Base-by-base conservation (phyloP, 2,888 invertebrate species). In the Archaeoteleia sp. region DNA sequence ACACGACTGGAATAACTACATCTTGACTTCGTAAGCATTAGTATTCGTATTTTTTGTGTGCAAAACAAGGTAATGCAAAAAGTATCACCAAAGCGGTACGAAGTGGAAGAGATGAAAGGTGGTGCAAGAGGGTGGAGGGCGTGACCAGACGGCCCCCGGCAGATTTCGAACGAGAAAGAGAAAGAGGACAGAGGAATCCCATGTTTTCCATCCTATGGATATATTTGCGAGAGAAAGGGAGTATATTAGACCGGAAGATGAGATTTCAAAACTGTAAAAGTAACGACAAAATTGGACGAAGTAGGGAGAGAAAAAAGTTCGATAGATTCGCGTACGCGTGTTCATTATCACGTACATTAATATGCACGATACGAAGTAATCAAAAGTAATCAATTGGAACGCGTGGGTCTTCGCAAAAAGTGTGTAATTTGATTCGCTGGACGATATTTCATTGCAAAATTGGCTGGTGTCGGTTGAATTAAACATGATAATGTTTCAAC, bases 21-120 rank as follows among this genome's bases (percentile, higher is more conserved):
- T 61, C 46, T 58, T 46, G 72, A 71, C 69, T n/a, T 75, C 73
- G 77, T 73, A 71, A 76, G 79, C 80, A 83, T 83, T 83, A 83
- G 79, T 80, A 76, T 78, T 74, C 76, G 76, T 81, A 79, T 83
- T 42, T 45, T 48, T 57, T 57, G 60, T 35, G 9, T 20, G 43
- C 14, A 78, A 81, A 83, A 83, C 81, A 80, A 83, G 81, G 81
- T 83, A 84, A 83, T 80, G 82, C 78, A 81, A 82, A 82, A 81
- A 62, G 77, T 74, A 71, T 73, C 77, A 72, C 72, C 75, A 76
- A 75, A 69, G 70, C 77, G 72, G 69, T 35, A 49, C 66, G 66
- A 63, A 68, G 65, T 70, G 57, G 60, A 60, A 13, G 51, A 63
- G 68, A 72, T 73, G 76, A 76, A 66, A 76, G 77, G 76, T 76